phyloP scores from a whole-genome alignment of 2,797 vertebrate genomes.

The Oreonectes daqikongensis region DNA sequence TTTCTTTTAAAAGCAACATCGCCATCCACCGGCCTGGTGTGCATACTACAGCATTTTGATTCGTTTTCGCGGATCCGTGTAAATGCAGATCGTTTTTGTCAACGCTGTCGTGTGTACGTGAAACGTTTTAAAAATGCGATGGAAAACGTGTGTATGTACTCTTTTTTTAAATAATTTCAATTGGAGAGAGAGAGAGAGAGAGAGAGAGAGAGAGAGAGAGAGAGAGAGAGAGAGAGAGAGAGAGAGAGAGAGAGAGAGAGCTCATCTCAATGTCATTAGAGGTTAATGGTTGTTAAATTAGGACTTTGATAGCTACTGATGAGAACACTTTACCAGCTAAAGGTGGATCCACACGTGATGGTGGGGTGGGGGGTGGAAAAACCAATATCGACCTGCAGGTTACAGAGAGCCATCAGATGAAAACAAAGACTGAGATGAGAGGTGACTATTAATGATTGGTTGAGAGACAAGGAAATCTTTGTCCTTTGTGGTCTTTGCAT shows the following conservation, averaged over 20 bases:
- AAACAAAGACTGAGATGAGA: neutral
- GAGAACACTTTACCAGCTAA: neutral
- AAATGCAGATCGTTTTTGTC: too few species aligned
- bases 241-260: neutral
- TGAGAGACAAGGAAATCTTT: neutral
- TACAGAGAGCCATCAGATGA: neutral
- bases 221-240: neutral
- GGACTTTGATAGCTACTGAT: slow-evolving; percentile 10
- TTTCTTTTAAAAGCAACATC: too few species aligned
- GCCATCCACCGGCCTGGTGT: too few species aligned
- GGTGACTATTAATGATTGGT: neutral
- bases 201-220: too few species aligned
- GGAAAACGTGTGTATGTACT: too few species aligned
- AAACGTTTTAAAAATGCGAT: too few species aligned
- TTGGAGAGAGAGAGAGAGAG: too few species aligned
- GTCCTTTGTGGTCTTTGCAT: too few species aligned
- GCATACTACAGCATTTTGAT: too few species aligned
- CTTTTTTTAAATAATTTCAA: too few species aligned
- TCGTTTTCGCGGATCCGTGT: too few species aligned
- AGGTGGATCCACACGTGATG: neutral
- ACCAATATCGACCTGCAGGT: slow-evolving; percentile 19
- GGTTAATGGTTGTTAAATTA: neutral
- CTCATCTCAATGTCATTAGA: slow-evolving; percentile 10
- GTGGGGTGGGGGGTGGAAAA: neutral
- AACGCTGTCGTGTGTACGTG: too few species aligned